These are phyloP conservation scores for Eudemis profundana DNA, from an alignment of 2,888 invertebrate species.

Conservation along the genomic window DNA sequence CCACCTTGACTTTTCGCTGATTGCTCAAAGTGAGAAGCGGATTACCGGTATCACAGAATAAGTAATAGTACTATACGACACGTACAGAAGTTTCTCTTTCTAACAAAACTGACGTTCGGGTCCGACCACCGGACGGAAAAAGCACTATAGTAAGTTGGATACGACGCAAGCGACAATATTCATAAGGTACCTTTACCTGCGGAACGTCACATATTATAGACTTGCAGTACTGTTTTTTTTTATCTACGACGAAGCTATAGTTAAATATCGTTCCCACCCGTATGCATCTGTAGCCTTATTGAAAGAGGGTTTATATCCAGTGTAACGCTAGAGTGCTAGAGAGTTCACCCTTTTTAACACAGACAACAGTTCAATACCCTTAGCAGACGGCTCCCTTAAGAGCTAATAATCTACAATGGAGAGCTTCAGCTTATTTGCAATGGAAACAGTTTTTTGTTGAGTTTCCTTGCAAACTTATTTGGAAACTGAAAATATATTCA, in stretches of 20 bases:
- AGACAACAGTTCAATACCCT: constrained; percentile 17
- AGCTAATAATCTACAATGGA: constrained; percentile 3
- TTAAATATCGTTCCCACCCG: background rate
- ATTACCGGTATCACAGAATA: no score
- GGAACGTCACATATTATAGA: no score
- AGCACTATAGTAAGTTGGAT: no score
- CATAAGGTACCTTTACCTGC: no score
- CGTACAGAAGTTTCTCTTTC: no score
- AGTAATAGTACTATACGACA: no score
- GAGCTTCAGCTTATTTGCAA: background rate
- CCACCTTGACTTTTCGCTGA: no score
- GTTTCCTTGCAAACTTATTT: background rate
- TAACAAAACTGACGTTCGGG: no score
- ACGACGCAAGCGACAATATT: no score
- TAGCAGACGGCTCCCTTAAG: constrained; percentile 17
- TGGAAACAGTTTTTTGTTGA: background rate
- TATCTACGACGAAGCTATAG: no score
- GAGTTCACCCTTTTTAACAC: background rate
- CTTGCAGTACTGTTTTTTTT: background rate
- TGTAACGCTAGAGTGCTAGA: background rate
- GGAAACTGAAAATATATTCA: background rate
- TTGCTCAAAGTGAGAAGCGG: no score
- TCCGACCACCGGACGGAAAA: no score
- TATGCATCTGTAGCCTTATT: background rate
- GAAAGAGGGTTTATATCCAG: background rate